Percentiles rank a stretch among this genome's conserved stretches.
Conservation (phyloP, 2,797 vertebrate genomes). For the Enteromius afrohamiltoni region DNA sequence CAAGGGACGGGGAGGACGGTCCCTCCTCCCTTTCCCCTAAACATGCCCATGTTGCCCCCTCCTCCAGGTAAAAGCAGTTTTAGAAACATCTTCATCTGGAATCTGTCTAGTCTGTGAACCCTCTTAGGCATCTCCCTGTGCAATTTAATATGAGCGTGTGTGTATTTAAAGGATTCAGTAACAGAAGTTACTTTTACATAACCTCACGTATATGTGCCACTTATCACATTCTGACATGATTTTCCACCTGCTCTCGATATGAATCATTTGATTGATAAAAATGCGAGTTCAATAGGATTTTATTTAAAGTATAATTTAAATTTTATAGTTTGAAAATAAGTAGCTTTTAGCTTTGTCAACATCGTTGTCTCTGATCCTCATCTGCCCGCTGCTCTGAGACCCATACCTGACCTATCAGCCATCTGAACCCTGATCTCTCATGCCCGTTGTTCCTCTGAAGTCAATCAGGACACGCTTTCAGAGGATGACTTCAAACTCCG, state of each 20-base stretch:
- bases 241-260: not conserved
- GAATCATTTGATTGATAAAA: not conserved
- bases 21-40: slow-evolving; percentile 70
- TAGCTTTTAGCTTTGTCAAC: not conserved
- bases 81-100: not conserved
- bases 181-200: not conserved
- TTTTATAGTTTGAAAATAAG: not conserved
- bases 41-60: slow-evolving; percentile 62
- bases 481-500: slow-evolving; percentile 13
- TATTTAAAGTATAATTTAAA: too few species aligned
- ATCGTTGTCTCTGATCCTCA: not conserved
- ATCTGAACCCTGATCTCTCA: slow-evolving; percentile 18
- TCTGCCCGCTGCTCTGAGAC: not conserved
- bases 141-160: slow-evolving; percentile 7
- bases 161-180: slow-evolving; percentile 26
- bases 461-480: slow-evolving; percentile 17
- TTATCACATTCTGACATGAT: slow-evolving; percentile 10
- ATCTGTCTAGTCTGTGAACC: not conserved
- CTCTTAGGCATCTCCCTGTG: slow-evolving; percentile 10
- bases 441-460: slow-evolving; percentile 42
- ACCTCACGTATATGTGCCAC: slow-evolving; percentile 23
- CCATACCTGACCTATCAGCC: slow-evolving; percentile 31
- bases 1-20: slow-evolving; percentile 86
- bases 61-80: slow-evolving; percentile 71
- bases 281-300: too few species aligned